phyloP scores from a whole-genome alignment of 2,113 vertebrate species.

The Dascyllus trimaculatus region DNA sequence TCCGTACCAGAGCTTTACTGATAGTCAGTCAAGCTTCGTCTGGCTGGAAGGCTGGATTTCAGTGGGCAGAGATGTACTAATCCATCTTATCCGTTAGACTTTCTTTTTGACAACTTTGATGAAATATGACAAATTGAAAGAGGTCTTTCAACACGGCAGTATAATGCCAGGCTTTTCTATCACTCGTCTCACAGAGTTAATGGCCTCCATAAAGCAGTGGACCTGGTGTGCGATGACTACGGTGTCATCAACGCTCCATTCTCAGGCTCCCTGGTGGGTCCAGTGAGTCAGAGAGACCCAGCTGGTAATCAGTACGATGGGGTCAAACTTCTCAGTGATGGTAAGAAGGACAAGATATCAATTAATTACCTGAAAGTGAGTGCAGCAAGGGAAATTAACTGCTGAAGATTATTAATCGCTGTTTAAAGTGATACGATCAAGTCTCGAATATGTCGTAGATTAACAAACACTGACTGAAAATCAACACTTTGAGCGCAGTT shows the following conservation, averaged over 20 bases:
- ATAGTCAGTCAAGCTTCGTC: not conserved
- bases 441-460: not conserved
- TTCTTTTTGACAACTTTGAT: not conserved
- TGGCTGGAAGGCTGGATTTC: not conserved
- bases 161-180: constrained; percentile 1
- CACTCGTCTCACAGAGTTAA: constrained; percentile 49
- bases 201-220: constrained; percentile 64
- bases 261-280: constrained; percentile 65
- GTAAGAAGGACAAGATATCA: constrained; percentile 44
- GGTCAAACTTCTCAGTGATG: constrained; percentile 72
- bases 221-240: constrained; percentile 79
- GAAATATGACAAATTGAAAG: constrained; percentile 17
- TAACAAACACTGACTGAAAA: too few species aligned
- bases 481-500: too few species aligned
- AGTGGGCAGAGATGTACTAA: not conserved
- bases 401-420: not conserved
- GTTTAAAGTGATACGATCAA: not conserved
- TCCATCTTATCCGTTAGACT: not conserved
- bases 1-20: not conserved
- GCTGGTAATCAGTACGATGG: constrained; percentile 69
- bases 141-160: not conserved
- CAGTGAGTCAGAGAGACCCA: constrained; percentile 50
- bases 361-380: constrained; percentile 2
- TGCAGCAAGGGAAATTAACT: not conserved
- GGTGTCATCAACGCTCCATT: constrained; percentile 72